Base-by-base conservation (phyloP, 1,140 invertebrate genomes). In the Drosophila arizonae region DNA sequence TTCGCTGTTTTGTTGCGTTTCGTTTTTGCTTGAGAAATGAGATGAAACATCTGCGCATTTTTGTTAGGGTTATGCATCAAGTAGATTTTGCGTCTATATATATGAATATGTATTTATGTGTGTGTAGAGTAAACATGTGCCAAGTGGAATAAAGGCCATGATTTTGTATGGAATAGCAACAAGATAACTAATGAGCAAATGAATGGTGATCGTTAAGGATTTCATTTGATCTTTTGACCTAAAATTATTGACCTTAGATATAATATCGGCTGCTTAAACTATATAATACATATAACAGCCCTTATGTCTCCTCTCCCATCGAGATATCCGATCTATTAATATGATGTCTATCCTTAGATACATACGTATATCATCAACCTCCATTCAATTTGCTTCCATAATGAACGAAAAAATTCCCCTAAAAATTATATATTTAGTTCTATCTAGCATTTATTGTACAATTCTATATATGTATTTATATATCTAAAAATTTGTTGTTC, bases 21-120 rank as follows among this genome's bases (percentile, higher is more conserved):
- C 21, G 55, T 33, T 56, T 75, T 76, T 64, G 68, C 56, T 54
- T 67, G 63, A 58, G 68, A 79, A 86, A 76, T 71, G 69, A 86
- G 78, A 81, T 80, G 72, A 86, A 86, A 86, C 82, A 86, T 86
- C 82, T 86, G 82, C 68, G 67, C 82, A 86, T 81, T 81, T 81
- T 81, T 81, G 82, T 81, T 78, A 66, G 81, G 74, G 76, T 75
- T 81, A 85, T 86, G 81, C 81, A 81, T 86, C 81, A 77, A 81
- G 58, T 86, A 64, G 67, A 78, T 78, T 72, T 54, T 78, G 55
- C 48, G 76, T 58, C 54, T 56, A 72, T 17, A 15, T 46, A 5
- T 43, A 46, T 5, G 26, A n/a, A 65, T 45, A 13, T 36, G 36
- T 39, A 13, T 39, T 10, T 39, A 4, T 39, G 10, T 39, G 10